Conservation (phyloP, 2,113 vertebrate species). For the Entelurus aequoreus region DNA sequence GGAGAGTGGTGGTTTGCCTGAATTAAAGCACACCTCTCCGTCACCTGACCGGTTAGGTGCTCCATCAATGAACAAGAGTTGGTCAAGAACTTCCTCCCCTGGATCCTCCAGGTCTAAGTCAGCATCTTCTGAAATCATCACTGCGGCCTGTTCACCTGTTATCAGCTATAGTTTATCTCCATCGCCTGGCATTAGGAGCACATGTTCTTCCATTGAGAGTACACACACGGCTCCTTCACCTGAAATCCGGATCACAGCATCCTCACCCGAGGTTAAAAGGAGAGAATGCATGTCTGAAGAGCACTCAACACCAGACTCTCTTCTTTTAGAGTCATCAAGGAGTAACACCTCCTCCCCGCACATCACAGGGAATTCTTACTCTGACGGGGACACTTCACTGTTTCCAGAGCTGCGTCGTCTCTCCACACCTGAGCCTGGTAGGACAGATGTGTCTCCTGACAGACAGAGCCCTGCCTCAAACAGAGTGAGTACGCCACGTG, state of each 20-base stretch:
- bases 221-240: slow-evolving; percentile 50
- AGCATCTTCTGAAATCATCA: slow-evolving; percentile 22
- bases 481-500: slow-evolving; percentile 4
- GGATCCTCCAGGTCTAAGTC: slow-evolving; percentile 15
- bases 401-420: slow-evolving; percentile 40
- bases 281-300: slow-evolving; percentile 19
- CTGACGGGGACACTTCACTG: slow-evolving; percentile 28
- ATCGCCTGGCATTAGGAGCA: slow-evolving; percentile 31
- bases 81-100: slow-evolving; percentile 43
- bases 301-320: slow-evolving; percentile 19
- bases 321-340: slow-evolving; percentile 26
- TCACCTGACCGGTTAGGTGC: slow-evolving; percentile 28
- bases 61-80: slow-evolving; percentile 8
- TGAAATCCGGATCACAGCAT: slow-evolving; percentile 59
- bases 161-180: slow-evolving; percentile 43
- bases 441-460: slow-evolving; percentile 26
- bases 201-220: slow-evolving; percentile 29
- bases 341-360: slow-evolving; percentile 45
- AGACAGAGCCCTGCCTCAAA: slow-evolving; percentile 20
- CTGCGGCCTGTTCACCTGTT: slow-evolving; percentile 27
- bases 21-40: slow-evolving; percentile 14
- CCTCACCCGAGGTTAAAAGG: slow-evolving; percentile 46
- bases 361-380: slow-evolving; percentile 53
- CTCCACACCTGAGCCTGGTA: slow-evolving; percentile 25
- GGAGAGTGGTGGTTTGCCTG: slow-evolving; percentile 24